phyloP scores from a whole-genome alignment of 2,113 vertebrate genomes.

The Thalassarche chlororhynchos region DNA sequence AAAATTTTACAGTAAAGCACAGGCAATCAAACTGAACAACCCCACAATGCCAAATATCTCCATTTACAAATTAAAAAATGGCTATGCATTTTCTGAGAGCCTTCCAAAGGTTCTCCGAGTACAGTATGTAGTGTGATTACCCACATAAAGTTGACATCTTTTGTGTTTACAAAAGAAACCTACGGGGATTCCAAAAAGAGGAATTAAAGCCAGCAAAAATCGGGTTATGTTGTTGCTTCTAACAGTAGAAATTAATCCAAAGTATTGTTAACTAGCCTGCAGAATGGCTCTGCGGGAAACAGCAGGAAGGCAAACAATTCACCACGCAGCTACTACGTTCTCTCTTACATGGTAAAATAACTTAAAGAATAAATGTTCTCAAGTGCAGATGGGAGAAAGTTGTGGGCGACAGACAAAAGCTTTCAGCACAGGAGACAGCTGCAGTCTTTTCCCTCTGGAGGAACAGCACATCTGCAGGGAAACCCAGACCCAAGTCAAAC shows the following conservation, averaged over 20 bases:
- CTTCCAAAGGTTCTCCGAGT: neutral
- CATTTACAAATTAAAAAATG: neutral
- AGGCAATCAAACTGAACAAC: neutral
- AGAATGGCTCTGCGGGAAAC: neutral
- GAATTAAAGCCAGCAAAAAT: neutral
- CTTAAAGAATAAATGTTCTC: neutral
- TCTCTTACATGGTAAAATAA: neutral
- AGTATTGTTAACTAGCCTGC: neutral
- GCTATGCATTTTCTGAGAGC: neutral
- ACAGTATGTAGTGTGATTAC: neutral
- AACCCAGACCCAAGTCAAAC: neutral
- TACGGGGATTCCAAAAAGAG: neutral
- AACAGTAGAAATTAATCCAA: neutral
- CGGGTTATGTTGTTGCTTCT: neutral
- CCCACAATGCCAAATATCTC: neutral
- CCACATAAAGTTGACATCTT: neutral
- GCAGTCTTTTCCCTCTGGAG: neutral
- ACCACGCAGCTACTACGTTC: neutral
- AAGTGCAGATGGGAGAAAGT: neutral
- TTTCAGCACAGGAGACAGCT: neutral
- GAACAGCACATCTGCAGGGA: neutral
- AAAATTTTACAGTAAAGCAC: neutral
- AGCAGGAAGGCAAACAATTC: neutral
- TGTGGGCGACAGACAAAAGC: neutral
- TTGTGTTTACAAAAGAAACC: neutral